Conservation (phyloP, 2,797 vertebrate genomes). For the Heterohyrax brucei region DNA sequence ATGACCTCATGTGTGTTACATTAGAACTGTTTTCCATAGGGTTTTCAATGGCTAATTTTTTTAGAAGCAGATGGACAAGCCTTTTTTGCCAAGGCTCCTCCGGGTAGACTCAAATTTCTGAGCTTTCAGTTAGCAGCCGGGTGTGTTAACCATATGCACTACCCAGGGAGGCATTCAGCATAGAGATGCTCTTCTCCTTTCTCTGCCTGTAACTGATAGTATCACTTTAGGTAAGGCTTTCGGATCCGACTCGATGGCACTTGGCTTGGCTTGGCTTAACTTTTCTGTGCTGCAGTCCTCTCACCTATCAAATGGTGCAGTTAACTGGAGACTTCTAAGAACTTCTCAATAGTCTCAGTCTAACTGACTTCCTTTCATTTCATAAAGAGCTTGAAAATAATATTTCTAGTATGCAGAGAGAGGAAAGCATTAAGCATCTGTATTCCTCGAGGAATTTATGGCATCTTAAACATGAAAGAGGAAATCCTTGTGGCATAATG, state of each 20-base stretch:
- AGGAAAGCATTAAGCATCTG: not conserved
- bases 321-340: constrained; percentile 1
- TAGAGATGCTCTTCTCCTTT: not conserved
- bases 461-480: constrained; percentile 27
- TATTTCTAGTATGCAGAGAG: not conserved
- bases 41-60: not conserved
- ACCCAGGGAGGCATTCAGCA: not conserved
- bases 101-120: not conserved
- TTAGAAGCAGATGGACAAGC: not conserved
- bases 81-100: not conserved
- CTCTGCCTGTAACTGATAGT: not conserved
- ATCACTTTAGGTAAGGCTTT: not conserved
- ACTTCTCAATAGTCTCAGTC: constrained; percentile 20
- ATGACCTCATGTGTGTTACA: not conserved
- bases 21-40: not conserved
- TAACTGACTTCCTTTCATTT: constrained; percentile 41
- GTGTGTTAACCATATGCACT: not conserved
- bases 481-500: too few species aligned
- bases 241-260: too few species aligned
- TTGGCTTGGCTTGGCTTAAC: not conserved
- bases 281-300: not conserved
- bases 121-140: not conserved
- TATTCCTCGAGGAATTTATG: constrained; percentile 9
- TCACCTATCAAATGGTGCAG: not conserved
- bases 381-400: constrained; percentile 1